Evolutionary conservation across 2,888 invertebrate species (phyloP).

Genomic region (Andrena haemorrhoa): DNA sequence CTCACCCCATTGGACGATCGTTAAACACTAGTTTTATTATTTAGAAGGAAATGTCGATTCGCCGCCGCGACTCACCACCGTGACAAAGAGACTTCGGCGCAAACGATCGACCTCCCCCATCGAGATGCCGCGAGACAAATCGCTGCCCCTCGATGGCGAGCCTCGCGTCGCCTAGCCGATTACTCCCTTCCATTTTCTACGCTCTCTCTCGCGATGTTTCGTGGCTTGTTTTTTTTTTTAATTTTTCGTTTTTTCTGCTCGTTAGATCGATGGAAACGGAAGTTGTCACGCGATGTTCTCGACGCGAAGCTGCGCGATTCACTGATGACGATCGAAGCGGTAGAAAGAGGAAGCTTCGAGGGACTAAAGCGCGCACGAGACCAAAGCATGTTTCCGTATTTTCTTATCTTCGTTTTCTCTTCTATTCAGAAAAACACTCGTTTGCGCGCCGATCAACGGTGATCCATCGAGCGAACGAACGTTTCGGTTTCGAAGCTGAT

Average conservation of each 20-base stretch:
- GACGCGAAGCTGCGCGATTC: slow-evolving; percentile 1
- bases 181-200: background rate
- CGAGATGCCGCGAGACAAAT: background rate
- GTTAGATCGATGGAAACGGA: slow-evolving; percentile 27
- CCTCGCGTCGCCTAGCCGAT: background rate
- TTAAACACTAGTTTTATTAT: slow-evolving; percentile 67
- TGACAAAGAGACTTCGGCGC: slow-evolving; percentile 3
- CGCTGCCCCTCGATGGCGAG: background rate
- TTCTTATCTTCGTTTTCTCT: background rate
- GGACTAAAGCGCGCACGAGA: slow-evolving; percentile 39
- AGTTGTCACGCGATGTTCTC: slow-evolving; percentile 19
- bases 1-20: slow-evolving; percentile 74
- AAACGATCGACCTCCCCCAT: background rate
- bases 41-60: slow-evolving; percentile 60
- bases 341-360: slow-evolving; percentile 27
- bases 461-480: slow-evolving; percentile 15
- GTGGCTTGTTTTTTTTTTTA: background rate
- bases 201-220: background rate
- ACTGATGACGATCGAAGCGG: slow-evolving; percentile 35
- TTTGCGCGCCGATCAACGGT: slow-evolving; percentile 43
- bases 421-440: slow-evolving; percentile 14
- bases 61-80: slow-evolving; percentile 27
- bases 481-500: background rate
- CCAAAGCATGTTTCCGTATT: slow-evolving; percentile 37
- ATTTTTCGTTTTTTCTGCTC: slow-evolving; percentile 10